phyloP scores from a whole-genome alignment of 2,113 vertebrate species.

The Nicator chloris region DNA sequence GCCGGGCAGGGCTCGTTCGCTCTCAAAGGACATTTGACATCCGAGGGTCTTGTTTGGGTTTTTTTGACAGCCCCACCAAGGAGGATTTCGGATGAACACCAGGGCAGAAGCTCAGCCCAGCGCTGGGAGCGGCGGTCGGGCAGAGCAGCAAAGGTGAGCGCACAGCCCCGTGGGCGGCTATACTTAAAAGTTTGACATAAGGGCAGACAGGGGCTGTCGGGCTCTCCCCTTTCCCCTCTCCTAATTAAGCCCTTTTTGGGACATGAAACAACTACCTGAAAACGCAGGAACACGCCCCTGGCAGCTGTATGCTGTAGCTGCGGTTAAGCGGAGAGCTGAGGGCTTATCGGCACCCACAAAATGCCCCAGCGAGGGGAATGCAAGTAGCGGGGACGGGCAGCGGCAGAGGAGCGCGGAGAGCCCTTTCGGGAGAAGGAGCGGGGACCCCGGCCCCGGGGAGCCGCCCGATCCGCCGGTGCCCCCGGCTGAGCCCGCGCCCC shows the following conservation, averaged over 20 bases:
- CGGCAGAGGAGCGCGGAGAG: background rate
- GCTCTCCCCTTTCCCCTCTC: background rate
- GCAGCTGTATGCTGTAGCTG: background rate
- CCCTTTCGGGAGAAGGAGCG: background rate
- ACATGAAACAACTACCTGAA: background rate
- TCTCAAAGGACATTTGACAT: background rate
- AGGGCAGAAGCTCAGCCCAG: background rate
- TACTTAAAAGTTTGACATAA: background rate
- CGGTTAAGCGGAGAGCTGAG: background rate
- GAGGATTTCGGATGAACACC: background rate
- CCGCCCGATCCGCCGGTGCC: background rate
- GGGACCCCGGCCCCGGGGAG: background rate
- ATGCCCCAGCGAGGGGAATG: background rate
- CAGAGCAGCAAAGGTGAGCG: slow-evolving; percentile 7
- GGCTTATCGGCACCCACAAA: too few species aligned
- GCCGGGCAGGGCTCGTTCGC: background rate
- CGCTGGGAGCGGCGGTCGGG: background rate
- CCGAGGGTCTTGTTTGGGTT: background rate
- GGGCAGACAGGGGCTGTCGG: background rate
- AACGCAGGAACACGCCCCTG: background rate
- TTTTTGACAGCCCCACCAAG: background rate
- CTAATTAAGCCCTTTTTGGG: background rate
- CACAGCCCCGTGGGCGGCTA: background rate
- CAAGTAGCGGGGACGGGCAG: background rate
- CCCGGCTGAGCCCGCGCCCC: background rate